Evolutionary conservation across 2,888 invertebrate genomes (phyloP).

Genomic region (Tetragonisca angustula): DNA sequence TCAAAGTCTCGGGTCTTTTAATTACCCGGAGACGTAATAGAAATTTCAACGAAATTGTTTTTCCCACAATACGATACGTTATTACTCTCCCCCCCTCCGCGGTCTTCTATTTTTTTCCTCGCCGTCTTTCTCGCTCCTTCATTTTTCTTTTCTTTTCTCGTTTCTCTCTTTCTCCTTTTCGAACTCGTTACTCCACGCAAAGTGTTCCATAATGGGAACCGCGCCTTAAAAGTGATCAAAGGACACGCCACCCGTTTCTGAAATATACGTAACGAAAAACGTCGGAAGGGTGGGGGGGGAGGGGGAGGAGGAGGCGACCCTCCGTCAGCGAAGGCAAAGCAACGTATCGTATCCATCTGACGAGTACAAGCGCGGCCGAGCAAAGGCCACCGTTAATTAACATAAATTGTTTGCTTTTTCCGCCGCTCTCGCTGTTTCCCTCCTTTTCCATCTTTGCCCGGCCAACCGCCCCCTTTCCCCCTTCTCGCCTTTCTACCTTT

Average conservation of each 20-base stretch:
- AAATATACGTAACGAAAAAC: constrained; percentile 58
- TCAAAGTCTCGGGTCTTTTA: constrained; percentile 9
- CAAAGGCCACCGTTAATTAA: constrained; percentile 79
- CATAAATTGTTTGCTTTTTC: constrained; percentile 76
- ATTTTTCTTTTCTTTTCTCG: not conserved
- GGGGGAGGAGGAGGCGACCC: too few species aligned
- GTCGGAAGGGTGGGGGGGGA: constrained; percentile 17
- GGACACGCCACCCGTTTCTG: constrained; percentile 49
- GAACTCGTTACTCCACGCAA: constrained; percentile 32
- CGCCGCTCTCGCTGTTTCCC: constrained; percentile 57
- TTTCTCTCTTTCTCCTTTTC: not conserved
- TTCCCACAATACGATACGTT: constrained; percentile 9
- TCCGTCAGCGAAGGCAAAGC: constrained; percentile 56
- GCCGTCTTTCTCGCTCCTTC: too few species aligned
- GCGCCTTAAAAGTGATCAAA: constrained; percentile 63
- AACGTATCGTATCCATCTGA: constrained; percentile 57
- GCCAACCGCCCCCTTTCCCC: not conserved
- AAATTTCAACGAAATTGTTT: constrained; percentile 20
- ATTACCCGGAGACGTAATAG: constrained; percentile 6
- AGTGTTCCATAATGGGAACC: constrained; percentile 49
- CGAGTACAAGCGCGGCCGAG: constrained; percentile 64
- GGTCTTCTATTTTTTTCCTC: not conserved
- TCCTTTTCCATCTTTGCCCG: too few species aligned
- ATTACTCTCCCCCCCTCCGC: not conserved
- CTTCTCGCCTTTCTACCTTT: constrained; percentile 1